Evolutionary conservation across 2,888 invertebrate genomes (phyloP).

Genomic region (Scaptomyza parva): DNA sequence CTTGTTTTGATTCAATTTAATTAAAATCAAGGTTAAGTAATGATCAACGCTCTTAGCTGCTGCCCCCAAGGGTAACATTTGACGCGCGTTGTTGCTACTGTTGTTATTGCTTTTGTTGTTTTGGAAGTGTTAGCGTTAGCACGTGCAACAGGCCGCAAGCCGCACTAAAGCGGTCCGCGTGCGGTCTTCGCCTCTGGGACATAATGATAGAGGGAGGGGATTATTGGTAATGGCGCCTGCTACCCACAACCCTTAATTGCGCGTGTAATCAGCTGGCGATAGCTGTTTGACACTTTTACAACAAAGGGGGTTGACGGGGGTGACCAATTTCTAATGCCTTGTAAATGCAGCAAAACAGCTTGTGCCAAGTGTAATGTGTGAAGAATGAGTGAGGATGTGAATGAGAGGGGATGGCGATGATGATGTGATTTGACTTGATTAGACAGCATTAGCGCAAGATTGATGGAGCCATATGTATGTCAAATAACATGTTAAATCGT

Average conservation of each 20-base stretch:
- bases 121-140: slow-evolving; percentile 41
- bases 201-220: background rate
- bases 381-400: background rate
- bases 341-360: slow-evolving; percentile 70
- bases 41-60: slow-evolving; percentile 37
- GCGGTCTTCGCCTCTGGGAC: slow-evolving; percentile 26
- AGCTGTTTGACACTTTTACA: slow-evolving; percentile 30
- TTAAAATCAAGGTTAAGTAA: slow-evolving; percentile 68
- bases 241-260: slow-evolving; percentile 73
- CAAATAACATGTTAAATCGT: slow-evolving; percentile 56
- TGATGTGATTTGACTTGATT: slow-evolving; percentile 65
- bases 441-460: slow-evolving; percentile 61
- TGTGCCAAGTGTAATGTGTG: slow-evolving; percentile 42
- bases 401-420: slow-evolving; percentile 29
- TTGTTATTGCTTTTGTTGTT: no score
- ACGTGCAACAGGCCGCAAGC: slow-evolving; percentile 77
- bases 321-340: slow-evolving; percentile 49
- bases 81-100: slow-evolving; percentile 22
- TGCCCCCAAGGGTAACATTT: slow-evolving; percentile 69
- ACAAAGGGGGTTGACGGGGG: slow-evolving; percentile 25
- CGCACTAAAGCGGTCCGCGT: slow-evolving; percentile 49
- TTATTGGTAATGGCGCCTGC: slow-evolving; percentile 30
- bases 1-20: slow-evolving; percentile 62
- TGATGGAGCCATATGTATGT: slow-evolving; percentile 62
- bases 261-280: slow-evolving; percentile 65